These are phyloP conservation scores for Bubo scandiacus DNA, from an alignment of 2,113 vertebrate species.

Conservation along the genomic window DNA sequence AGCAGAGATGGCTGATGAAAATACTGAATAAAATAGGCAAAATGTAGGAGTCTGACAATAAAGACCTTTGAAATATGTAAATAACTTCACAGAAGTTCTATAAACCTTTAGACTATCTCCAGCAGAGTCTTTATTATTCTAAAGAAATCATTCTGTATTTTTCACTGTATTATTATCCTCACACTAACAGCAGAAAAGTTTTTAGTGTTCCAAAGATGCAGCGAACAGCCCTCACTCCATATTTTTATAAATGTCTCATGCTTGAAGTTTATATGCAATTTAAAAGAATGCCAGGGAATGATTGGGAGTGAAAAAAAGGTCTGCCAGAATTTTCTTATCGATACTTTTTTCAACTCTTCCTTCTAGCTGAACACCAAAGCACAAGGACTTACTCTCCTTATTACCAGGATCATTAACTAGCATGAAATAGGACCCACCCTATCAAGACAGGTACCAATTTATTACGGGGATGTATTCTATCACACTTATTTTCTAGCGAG, in stretches of 20 bases:
- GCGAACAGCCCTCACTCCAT: not conserved
- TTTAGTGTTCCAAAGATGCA: not conserved
- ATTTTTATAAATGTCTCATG: not conserved
- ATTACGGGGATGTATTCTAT: not conserved
- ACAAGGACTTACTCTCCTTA: not conserved
- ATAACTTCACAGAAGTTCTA: slow-evolving; percentile 7
- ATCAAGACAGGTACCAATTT: not conserved
- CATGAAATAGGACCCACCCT: not conserved
- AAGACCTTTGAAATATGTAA: not conserved
- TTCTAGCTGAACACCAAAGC: not conserved
- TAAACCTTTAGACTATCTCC: not conserved
- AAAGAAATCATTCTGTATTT: not conserved
- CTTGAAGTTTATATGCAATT: not conserved
- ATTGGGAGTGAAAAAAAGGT: not conserved
- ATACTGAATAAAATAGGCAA: slow-evolving; percentile 13
- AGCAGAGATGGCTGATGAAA: not conserved
- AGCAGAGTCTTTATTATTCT: not conserved
- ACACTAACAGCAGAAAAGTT: not conserved
- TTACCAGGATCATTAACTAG: not conserved
- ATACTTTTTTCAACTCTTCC: not conserved
- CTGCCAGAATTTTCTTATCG: not conserved
- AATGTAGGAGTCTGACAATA: slow-evolving; percentile 7
- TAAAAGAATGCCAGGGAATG: slow-evolving; percentile 20
- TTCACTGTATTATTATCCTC: not conserved
- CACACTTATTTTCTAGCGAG: not conserved